Base-by-base conservation (phyloP, 2,888 invertebrate species). In the Caenorhabditis sp. region DNA sequence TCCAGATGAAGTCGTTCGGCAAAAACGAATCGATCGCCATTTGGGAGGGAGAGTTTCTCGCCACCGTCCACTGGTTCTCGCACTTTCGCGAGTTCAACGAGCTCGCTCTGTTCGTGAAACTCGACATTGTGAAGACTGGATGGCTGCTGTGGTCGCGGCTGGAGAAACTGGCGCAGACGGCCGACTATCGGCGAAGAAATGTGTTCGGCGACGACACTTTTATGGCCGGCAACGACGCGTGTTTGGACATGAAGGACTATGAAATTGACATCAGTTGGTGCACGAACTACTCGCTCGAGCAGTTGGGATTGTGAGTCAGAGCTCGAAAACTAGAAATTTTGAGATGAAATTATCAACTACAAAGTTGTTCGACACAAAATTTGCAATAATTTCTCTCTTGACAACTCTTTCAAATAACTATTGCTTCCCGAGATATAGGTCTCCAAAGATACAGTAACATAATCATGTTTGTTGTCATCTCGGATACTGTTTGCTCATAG, bases 31-130 rank as follows among this genome's bases (percentile, higher is more conserved):
- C 59, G 1, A 4, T 70, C 11, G n/a, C 9, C 8, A 59, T 59
- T 11, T 70, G 45, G 59, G 70, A 70, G 45, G 30, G 27, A 20
- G 15, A 52, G 3, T 59, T 70, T 24, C 11, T 59, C 1, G 30
- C 35, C 20, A n/a, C 50, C 17, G 59, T 35, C 15, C 45, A 70
- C 9, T 70, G 70, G 70, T 70, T 70, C 27, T n/a, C 58, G 4
- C 24, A 45, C 13, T 53, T 70, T 59, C 35, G 52, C 15, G 70
- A 70, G 45, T 70, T 70, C 39, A 15, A 11, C 9, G 45, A 45
- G 2, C 41, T 70, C 0, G 43, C 52, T 0, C 26, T 59, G 37
- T 2, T 22, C 11, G 15, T 53, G 0, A 20, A 59, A 53, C 22
- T 70, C 8, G 53, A 59, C 13, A 70, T 70, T 13, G 22, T 70